These are phyloP conservation scores for Perizoma affinitatum DNA, from an alignment of 2,888 invertebrate species.

Conservation along the genomic window DNA sequence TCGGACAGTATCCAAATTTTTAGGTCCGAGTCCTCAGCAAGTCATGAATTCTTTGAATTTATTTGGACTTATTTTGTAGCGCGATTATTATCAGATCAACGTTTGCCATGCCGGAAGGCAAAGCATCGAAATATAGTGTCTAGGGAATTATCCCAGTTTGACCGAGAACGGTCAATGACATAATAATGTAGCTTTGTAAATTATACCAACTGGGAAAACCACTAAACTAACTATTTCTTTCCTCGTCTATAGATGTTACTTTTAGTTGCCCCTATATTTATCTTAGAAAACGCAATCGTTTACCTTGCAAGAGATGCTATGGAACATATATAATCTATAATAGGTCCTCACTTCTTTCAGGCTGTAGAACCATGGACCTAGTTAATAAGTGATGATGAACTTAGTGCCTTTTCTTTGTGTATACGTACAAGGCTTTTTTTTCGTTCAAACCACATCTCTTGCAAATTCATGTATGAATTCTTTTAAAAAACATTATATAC, in stretches of 20 bases:
- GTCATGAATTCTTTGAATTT: no score
- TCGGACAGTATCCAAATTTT: no score
- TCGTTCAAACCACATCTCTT: conserved; percentile 5
- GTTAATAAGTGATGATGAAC: background rate
- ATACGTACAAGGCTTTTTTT: background rate
- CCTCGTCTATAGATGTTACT: no score
- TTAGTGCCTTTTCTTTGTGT: background rate
- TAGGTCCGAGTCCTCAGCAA: no score
- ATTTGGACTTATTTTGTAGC: no score
- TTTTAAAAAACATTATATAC: conserved; percentile 14
- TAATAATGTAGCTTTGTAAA: conserved; percentile 49
- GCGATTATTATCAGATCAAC: conserved; percentile 34
- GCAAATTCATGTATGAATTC: conserved; percentile 5
- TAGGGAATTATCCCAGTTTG: conserved; percentile 45
- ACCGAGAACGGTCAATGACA: conserved; percentile 43
- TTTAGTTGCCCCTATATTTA: no score
- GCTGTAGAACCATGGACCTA: background rate
- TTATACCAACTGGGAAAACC: conserved; percentile 36
- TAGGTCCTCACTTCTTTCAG: no score
- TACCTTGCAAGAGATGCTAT: conserved; percentile 11
- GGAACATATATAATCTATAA: background rate
- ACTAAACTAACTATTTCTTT: conserved; percentile 10
- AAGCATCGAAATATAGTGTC: conserved; percentile 49
- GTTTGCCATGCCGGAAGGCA: conserved; percentile 47
- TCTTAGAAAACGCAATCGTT: conserved; percentile 28